Base-by-base conservation (phyloP, 2,888 invertebrate genomes). In the Calephelis perditalis region DNA sequence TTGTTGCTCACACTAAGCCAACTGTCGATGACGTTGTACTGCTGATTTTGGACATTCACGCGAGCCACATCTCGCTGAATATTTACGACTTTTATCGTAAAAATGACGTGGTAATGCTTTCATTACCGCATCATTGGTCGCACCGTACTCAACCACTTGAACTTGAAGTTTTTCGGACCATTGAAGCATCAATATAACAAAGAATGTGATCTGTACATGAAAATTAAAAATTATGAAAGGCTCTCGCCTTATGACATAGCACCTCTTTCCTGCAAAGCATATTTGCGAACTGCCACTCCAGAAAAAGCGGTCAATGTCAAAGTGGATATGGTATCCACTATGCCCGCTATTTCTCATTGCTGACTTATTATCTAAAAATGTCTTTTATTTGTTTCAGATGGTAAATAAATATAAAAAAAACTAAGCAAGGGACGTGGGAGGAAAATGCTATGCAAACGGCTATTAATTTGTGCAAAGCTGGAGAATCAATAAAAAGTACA, bases 401-500 rank as follows among this genome's bases (percentile, higher is more conserved):
- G 44, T 45, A 11, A 7, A 45, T 45, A 45, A 45, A 45, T 9
- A 11, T 9, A 45, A 64, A 60, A 67, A 67, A 67, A 62, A 61
- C 63, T 49, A 65, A 65, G n/a, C 63, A 66, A 62, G 67, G 63
- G 12, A 56, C 61, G 54, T 64, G 65, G 60, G 58, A 63, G 56
- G 58, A 65, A 65, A 60, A 65, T 49, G 62, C 37, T 26, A 67
- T 66, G 66, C 58, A 65, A 62, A 64, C 61, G 35, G 67, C 66
- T 63, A 70, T 67, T 54, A 62, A 62, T 64, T 64, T 62, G 62
- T 69, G 67, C 62, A 65, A 66, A 59, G 62, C 68, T 63, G 64
- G 63, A 60, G 63, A 64, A 57, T 63, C 58, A 10, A 58, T 63
- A 60, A 65, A 62, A 56, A 52, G 63, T 59, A 63, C 67, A 60